These are phyloP conservation scores for Menidia menidia DNA, from an alignment of 2,797 vertebrate species.

Conservation along the genomic window DNA sequence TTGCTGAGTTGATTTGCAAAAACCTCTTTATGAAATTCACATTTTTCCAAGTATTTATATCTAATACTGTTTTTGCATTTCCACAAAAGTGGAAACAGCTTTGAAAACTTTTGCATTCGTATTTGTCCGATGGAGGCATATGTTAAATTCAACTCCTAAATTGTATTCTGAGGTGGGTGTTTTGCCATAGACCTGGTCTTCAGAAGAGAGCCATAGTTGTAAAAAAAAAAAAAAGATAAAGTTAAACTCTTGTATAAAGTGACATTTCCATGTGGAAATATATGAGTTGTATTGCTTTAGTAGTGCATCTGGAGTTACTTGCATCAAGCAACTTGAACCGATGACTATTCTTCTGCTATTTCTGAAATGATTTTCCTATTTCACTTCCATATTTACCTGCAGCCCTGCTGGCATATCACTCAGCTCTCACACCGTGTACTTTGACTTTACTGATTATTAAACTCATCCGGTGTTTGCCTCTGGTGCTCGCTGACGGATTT, in stretches of 20 bases:
- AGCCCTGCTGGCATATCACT: neutral
- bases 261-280: neutral
- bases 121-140: constrained; percentile 54
- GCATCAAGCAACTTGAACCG: constrained; percentile 19
- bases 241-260: neutral
- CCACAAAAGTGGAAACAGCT: constrained; percentile 66
- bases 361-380: constrained; percentile 41
- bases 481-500: constrained; percentile 47
- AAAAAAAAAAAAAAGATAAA: constrained; percentile 20
- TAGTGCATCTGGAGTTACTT: constrained; percentile 1
- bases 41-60: constrained; percentile 64
- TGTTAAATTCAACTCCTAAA: constrained; percentile 58
- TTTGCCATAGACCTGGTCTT: constrained; percentile 31
- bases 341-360: constrained; percentile 38
- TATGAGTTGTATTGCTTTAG: constrained; percentile 4
- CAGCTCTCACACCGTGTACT: constrained; percentile 38
- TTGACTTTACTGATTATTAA: constrained; percentile 55
- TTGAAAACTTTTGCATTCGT: constrained; percentile 68
- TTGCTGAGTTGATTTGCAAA: constrained; percentile 70
- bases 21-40: constrained; percentile 67
- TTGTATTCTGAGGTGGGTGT: constrained; percentile 35
- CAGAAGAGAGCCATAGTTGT: constrained; percentile 9
- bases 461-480: constrained; percentile 44
- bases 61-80: constrained; percentile 70
- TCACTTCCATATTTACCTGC: constrained; percentile 13